Conservation (phyloP, 2,113 vertebrate species). For the Laticauda colubrina region DNA sequence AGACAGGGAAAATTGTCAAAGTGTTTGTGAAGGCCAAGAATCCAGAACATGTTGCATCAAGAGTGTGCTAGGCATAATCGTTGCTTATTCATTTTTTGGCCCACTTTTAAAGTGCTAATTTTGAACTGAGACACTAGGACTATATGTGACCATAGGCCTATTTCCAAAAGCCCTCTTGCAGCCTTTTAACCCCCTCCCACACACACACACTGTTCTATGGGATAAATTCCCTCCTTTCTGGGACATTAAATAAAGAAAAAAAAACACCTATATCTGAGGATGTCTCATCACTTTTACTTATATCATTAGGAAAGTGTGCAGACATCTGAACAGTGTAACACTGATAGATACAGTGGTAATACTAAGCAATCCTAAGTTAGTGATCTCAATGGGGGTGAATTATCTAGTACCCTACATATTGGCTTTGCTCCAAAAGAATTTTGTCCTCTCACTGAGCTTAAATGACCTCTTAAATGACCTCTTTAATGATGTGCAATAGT, state of each 20-base stretch:
- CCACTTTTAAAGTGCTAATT: background rate
- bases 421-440: background rate
- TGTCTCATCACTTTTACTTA: background rate
- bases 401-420: background rate
- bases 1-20: background rate
- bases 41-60: background rate
- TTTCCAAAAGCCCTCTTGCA: background rate
- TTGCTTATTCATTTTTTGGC: background rate
- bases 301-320: background rate
- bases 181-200: no score
- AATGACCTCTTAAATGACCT: background rate
- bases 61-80: background rate
- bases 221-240: background rate
- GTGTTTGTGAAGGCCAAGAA: background rate
- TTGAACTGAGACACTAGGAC: background rate
- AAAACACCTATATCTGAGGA: background rate
- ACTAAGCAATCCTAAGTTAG: background rate
- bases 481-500: background rate
- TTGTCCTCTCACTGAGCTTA: background rate
- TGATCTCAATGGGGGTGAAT: background rate
- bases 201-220: background rate
- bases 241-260: background rate
- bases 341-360: background rate
- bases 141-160: background rate
- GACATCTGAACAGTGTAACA: background rate